Evolutionary conservation across 2,113 vertebrate genomes (phyloP).

Genomic region (Melospiza melodia): DNA sequence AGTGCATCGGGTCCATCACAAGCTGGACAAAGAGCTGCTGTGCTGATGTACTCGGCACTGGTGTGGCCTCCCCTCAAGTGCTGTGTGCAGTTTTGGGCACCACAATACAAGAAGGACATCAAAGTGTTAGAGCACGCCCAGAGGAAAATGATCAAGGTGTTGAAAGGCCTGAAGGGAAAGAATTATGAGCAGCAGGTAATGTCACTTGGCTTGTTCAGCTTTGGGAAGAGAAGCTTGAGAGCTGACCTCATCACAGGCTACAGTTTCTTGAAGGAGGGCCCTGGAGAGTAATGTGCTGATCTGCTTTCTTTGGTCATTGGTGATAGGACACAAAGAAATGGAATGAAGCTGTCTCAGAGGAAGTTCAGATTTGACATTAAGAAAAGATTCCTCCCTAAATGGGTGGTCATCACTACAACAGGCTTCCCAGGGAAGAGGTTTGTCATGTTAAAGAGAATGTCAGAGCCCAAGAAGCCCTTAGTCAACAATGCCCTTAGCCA

Average conservation of each 20-base stretch:
- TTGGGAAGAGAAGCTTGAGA: background rate
- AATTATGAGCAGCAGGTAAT: background rate
- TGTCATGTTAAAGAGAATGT: background rate
- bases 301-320: background rate
- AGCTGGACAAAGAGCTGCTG: background rate
- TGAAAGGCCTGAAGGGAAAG: background rate
- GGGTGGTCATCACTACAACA: background rate
- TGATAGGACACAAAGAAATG: background rate
- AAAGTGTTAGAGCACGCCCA: background rate
- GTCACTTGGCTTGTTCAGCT: background rate
- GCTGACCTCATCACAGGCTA: no score
- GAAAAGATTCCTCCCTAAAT: background rate
- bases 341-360: background rate
- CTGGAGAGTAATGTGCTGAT: background rate
- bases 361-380: background rate
- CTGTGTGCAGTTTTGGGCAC: background rate
- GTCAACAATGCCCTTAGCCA: background rate
- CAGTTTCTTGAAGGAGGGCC: background rate
- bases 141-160: background rate
- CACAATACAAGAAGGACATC: background rate
- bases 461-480: background rate
- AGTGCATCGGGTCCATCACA: accelerated
- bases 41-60: background rate
- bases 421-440: background rate
- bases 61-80: background rate